Evolutionary conservation across 2,888 invertebrate genomes (phyloP), one percentile per base, ranked within the genome.

Genomic region (Liodrosophila aerea): DNA sequence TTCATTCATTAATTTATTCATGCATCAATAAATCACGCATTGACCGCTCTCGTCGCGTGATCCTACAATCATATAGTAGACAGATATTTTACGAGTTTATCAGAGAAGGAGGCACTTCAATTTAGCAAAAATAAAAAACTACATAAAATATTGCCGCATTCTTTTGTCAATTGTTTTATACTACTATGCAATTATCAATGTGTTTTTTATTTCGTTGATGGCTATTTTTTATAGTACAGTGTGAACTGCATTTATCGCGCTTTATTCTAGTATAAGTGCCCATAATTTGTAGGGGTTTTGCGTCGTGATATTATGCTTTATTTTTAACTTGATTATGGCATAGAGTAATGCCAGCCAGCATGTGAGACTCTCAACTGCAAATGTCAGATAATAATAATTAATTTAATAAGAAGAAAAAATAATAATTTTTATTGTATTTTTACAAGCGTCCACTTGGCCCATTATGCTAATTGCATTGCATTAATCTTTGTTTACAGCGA

Each of bases 11-110:
- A 46, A 58, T 67, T 47, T 54, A 64, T 78, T 60, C 64, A 54
- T 76, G 73, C 76, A 70, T 58, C 62, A 60, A 77, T 81, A 81
- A 77, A 81, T 77, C 81, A 77, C 70, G 61, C 64, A 81, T 81
- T 77, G 81, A 63, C 62, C 71, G 60, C 46, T 40, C 44, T 36
- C 47, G 34, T 37, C 53, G 41, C 31, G 11, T 50, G 31, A 22
- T 11, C 9, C 16, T 44, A 29, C 7, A 9, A n/a, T 18, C 7
- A 13, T 33, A 33, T 2, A 18, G 36, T 27, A 12, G 16, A 36
- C 53, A 34, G 52, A 12, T 47, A 41, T 61, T 59, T 67, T 80
- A 81, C 77, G 64, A 30, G 62, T 71, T 73, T 77, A 77, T 78
- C 73, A 71, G 64, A n/a, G n/a, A n/a, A n/a, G n/a, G n/a, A 70